phyloP scores from a whole-genome alignment of 2,888 invertebrate species.

The Eupithecia centaureata region DNA sequence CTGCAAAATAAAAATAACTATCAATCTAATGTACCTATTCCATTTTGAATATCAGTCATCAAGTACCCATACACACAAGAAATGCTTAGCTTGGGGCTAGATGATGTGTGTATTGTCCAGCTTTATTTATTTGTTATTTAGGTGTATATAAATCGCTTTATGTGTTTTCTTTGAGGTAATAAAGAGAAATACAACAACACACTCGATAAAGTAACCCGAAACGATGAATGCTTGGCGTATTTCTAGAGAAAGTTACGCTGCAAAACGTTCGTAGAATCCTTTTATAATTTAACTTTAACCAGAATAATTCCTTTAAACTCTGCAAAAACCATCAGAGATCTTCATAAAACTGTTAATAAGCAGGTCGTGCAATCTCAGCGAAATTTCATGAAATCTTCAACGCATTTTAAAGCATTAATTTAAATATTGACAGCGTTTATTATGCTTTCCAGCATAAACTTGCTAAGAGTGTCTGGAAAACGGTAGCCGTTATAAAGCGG shows the following conservation, averaged over 20 bases:
- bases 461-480: not conserved
- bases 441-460: slow-evolving; percentile 20
- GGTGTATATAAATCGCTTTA: too few species aligned
- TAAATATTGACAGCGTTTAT: slow-evolving; percentile 27
- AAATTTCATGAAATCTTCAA: slow-evolving; percentile 20
- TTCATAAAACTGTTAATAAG: slow-evolving; percentile 3
- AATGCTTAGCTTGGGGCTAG: too few species aligned
- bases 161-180: too few species aligned
- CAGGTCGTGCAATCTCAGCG: not conserved
- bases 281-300: not conserved
- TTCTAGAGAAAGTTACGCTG: not conserved
- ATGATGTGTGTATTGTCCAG: too few species aligned
- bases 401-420: slow-evolving; percentile 18
- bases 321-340: not conserved
- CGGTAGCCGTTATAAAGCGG: not conserved
- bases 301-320: not conserved
- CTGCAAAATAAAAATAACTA: too few species aligned
- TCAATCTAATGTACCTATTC: too few species aligned
- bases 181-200: too few species aligned
- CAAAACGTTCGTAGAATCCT: not conserved
- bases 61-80: too few species aligned
- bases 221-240: not conserved
- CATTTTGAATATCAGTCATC: too few species aligned
- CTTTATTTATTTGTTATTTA: too few species aligned
- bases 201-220: too few species aligned